A percentile compares a stretch with the other conserved stretches of the same genome.
These are phyloP conservation scores for Nomada fucata DNA, from an alignment of 2,888 invertebrate genomes.

Conservation along the genomic window DNA sequence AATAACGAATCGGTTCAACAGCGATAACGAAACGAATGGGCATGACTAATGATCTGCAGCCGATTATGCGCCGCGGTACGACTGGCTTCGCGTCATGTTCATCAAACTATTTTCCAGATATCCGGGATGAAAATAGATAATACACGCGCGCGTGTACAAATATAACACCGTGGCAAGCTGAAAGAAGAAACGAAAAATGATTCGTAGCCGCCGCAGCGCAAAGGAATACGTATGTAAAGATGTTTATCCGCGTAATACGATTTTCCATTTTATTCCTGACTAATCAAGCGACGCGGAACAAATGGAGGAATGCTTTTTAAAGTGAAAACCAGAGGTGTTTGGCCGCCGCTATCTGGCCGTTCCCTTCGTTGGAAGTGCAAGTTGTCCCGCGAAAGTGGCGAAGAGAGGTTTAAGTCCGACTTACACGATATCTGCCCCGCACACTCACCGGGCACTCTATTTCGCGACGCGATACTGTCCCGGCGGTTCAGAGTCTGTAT, in stretches of 20 bases:
- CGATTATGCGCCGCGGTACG: constrained; percentile 81
- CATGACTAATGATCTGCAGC: constrained; percentile 81
- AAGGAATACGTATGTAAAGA: not conserved
- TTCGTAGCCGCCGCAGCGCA: not conserved
- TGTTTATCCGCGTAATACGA: not conserved
- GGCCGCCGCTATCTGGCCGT: constrained; percentile 23
- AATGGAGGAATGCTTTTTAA: constrained; percentile 20
- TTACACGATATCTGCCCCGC: constrained; percentile 83
- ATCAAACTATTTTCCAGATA: constrained; percentile 29
- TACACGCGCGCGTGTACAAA: not conserved
- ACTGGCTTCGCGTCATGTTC: constrained; percentile 73
- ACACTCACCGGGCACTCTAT: constrained; percentile 80
- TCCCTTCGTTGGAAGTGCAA: constrained; percentile 30
- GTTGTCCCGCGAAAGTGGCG: constrained; percentile 61
- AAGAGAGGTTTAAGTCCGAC: constrained; percentile 81
- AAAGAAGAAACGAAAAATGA: too few relatives aligned
- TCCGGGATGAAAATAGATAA: constrained; percentile 13
- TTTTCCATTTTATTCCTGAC: not conserved
- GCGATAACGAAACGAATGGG: constrained; percentile 83
- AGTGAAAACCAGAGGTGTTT: constrained; percentile 26
- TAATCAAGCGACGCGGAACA: not conserved
- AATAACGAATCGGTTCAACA: constrained; percentile 80
- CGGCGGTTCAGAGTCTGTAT: constrained; percentile 72
- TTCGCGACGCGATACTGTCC: constrained; percentile 75
- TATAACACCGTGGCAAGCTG: not conserved